Percentiles rank a stretch among this genome's conserved stretches.
These are phyloP conservation scores for Capricornis sumatraensis DNA, from an alignment of 2,113 vertebrate genomes.

Conservation along the genomic window DNA sequence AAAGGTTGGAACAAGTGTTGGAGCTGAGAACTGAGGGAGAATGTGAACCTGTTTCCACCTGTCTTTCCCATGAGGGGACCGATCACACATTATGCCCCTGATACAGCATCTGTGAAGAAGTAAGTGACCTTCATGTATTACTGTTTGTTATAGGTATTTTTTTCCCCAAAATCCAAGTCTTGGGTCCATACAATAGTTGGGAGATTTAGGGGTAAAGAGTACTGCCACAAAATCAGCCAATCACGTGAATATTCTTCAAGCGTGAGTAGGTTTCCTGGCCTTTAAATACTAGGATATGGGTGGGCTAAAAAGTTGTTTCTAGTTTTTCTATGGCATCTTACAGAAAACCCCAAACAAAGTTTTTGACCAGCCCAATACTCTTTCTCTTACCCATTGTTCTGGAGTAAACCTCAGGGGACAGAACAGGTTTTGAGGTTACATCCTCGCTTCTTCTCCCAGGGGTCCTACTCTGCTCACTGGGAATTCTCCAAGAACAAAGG, in stretches of 20 bases:
- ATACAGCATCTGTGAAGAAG: neutral
- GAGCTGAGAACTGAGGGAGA: neutral
- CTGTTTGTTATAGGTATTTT: neutral
- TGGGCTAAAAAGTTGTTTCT: neutral
- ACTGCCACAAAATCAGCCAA: neutral
- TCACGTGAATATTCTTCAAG: neutral
- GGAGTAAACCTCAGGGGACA: neutral
- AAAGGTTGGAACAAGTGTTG: neutral
- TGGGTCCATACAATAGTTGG: neutral
- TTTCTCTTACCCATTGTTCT: neutral
- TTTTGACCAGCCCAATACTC: neutral
- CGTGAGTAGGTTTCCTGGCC: neutral
- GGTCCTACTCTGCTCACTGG: neutral
- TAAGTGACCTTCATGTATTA: neutral
- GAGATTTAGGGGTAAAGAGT: neutral
- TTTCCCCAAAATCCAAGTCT: fast-evolving
- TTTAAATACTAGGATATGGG: neutral
- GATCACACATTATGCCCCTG: neutral
- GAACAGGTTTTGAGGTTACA: neutral
- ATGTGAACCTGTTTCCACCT: neutral
- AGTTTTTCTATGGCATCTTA: neutral
- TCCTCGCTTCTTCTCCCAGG: neutral
- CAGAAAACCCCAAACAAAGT: neutral
- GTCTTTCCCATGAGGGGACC: neutral
- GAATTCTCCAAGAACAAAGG: neutral